Evolutionary conservation across 2,113 vertebrate species (phyloP).

Genomic region (Natator depressus): DNA sequence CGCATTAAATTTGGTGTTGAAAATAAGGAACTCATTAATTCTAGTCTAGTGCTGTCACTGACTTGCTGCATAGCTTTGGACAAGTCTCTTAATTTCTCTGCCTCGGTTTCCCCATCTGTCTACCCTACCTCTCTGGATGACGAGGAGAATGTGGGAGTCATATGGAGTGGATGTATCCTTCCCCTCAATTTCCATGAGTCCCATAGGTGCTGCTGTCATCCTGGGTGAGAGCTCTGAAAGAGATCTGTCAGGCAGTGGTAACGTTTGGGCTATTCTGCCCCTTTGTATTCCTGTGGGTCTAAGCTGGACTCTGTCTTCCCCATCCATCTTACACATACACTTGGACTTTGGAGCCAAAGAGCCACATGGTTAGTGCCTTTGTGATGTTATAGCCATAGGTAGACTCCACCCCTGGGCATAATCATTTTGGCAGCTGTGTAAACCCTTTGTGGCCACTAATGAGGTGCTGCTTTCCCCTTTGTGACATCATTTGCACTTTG

Average conservation of each 20-base stretch:
- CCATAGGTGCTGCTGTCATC: not conserved
- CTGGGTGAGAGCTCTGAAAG: not conserved
- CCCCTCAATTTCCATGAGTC: not conserved
- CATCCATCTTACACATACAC: not conserved
- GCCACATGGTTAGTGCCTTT: not conserved
- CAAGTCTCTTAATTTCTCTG: not conserved
- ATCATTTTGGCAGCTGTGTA: not conserved
- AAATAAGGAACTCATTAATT: not conserved
- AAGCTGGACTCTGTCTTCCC: not conserved
- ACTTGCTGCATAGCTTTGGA: not conserved
- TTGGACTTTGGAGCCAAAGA: not conserved
- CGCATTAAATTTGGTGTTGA: not conserved
- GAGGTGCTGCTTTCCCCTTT: not conserved
- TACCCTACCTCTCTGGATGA: not conserved
- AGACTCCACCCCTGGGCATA: fast-evolving
- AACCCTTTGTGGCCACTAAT: not conserved
- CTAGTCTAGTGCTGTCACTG: not conserved
- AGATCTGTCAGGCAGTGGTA: not conserved
- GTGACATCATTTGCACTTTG: not conserved
- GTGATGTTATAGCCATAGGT: not conserved
- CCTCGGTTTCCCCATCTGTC: not conserved
- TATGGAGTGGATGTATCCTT: not conserved
- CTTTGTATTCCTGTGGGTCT: not conserved
- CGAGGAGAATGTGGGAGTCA: fast-evolving
- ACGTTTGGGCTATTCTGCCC: not conserved